Base-by-base conservation (phyloP, 2,797 vertebrate species). In the Lagocephalus sceleratus region DNA sequence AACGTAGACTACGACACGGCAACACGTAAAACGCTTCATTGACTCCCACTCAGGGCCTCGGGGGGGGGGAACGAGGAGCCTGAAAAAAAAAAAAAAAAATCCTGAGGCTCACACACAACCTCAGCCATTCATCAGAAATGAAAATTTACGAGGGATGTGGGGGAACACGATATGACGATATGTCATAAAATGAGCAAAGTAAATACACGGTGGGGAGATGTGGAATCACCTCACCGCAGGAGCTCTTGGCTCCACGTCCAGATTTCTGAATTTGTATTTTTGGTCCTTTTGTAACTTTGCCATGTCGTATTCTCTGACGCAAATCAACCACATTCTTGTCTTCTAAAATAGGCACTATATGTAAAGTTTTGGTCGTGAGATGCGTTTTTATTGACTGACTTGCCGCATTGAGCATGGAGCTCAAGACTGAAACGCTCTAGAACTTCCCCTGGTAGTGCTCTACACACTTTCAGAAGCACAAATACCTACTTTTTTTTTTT, bases 11-110 rank as follows among this genome's bases (percentile, higher is more conserved):
- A 23, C 66, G 62, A 82, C 68, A 77, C 52, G 45, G 65, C 74
- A 75, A 71, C 61, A 57, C 42, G 76, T 88, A 82, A 85, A 89
- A 87, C 7, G 81, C 74, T 66, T 83, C 87, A 82, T 78, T 84
- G 81, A 85, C 68, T 80, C 51, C 52, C 66, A 71, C 56, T 63
- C 51, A 54, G 68, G 53, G 72, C 79, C 79, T 72, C 0, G 2
- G 66, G 83, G 71, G 41, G 45, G 63, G 76, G 35, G 58, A 71
- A 66, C 40, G 32, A 66, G 40, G 12, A 35, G 32, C 32, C 9
- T 10, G 32, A 47, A 47, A 61, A 62, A 66, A 66, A 63, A 43
- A 40, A 16, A 47, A 43, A 2, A 19, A 48, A 23, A 29, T 19
- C 17, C 12, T 0, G 1, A 25, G 68, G 47, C 78, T 71, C 58